These are phyloP conservation scores for Phaedon cochleariae DNA, from an alignment of 2,888 invertebrate species.

Conservation along the genomic window DNA sequence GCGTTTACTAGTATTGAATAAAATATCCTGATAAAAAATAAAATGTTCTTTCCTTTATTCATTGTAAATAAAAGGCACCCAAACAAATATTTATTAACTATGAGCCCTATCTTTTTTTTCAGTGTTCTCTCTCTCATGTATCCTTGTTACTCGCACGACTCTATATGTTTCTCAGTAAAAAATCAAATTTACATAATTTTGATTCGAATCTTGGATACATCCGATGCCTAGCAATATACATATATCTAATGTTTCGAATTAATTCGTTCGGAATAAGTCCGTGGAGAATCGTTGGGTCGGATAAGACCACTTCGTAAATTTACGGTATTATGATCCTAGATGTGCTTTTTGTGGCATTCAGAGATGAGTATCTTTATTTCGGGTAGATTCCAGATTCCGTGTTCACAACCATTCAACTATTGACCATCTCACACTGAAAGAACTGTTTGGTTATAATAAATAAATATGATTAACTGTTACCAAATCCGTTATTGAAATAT, in stretches of 20 bases:
- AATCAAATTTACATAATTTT: constrained; percentile 32
- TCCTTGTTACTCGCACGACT: constrained; percentile 16
- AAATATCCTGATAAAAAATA: no score
- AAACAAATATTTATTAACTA: no score
- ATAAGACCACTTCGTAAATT: not conserved
- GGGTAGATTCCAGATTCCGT: not conserved
- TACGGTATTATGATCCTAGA: not conserved
- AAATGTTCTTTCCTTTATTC: no score
- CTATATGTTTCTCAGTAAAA: constrained; percentile 7
- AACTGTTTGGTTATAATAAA: no score
- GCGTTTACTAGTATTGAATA: no score
- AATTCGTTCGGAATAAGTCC: constrained; percentile 13
- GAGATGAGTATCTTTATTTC: not conserved
- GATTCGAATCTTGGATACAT: constrained; percentile 23
- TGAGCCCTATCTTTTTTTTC: no score
- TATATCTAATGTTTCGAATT: constrained; percentile 24
- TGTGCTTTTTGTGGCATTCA: not conserved
- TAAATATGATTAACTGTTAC: no score
- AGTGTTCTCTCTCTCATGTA: not conserved
- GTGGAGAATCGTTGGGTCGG: not conserved
- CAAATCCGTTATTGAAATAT: no score
- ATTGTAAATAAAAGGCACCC: no score
- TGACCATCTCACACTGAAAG: no score
- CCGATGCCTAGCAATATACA: not conserved
- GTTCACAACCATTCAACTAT: no score